Percentiles rank a stretch among this genome's conserved stretches.
These are phyloP conservation scores for Folsomia candida DNA, from an alignment of 2,888 invertebrate genomes.

Conservation along the genomic window DNA sequence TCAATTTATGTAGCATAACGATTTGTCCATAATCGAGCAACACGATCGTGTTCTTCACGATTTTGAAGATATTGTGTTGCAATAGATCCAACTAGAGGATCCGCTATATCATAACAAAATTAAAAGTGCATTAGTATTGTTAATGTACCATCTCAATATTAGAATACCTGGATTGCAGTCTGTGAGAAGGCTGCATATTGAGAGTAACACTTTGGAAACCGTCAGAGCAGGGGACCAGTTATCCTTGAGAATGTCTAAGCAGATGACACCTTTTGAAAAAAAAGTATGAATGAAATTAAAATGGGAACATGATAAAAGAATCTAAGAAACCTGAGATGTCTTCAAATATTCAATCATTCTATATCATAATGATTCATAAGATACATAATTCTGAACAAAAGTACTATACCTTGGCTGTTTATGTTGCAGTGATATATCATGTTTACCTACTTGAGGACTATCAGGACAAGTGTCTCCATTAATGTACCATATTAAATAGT, in stretches of 20 bases:
- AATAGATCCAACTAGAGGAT: conserved; percentile 95
- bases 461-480: too few relatives aligned
- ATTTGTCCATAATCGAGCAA: conserved; percentile 98
- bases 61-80: conserved; percentile 97
- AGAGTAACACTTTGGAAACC: conserved; percentile 94
- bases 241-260: conserved; percentile 95
- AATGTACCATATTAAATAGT: too few relatives aligned
- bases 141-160: too few relatives aligned
- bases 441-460: too few relatives aligned
- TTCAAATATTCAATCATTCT: too few relatives aligned
- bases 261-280: too few relatives aligned
- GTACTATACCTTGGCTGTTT: conserved; percentile 96
- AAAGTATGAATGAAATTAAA: too few relatives aligned
- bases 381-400: too few relatives aligned
- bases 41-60: conserved; percentile 94
- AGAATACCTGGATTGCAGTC: conserved; percentile 96
- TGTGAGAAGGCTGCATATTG: conserved; percentile 95
- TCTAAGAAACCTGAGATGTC: too few relatives aligned
- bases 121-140: too few relatives aligned
- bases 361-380: too few relatives aligned
- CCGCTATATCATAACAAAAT: conserved; percentile 80
- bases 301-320: too few relatives aligned
- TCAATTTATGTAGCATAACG: conserved; percentile 87
- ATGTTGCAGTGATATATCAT: conserved; percentile 99
- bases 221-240: conserved; percentile 99